Conservation (phyloP, 2,797 vertebrate species). For the Paguma larvata region DNA sequence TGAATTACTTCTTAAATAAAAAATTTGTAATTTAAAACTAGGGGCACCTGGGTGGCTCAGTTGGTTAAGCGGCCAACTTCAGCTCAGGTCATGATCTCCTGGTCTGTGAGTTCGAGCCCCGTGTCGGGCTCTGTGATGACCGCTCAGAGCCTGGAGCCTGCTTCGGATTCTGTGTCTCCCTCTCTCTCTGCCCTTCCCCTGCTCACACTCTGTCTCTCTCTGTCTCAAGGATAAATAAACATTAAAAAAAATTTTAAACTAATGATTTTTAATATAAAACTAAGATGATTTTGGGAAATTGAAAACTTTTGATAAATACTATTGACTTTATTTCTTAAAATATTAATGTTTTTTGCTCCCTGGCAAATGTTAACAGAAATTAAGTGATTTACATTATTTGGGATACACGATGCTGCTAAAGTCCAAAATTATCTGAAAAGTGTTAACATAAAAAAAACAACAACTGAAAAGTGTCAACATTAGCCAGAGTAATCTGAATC, state of each 20-base stretch:
- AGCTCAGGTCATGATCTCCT: too few relatives aligned
- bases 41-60: background rate
- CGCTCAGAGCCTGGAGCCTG: too few relatives aligned
- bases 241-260: too few relatives aligned
- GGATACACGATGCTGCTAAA: background rate
- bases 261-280: background rate
- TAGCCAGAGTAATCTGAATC: background rate
- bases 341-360: background rate
- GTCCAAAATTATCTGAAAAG: background rate
- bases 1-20: background rate
- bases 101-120: too few relatives aligned
- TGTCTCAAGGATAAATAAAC: too few relatives aligned
- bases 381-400: background rate
- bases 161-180: too few relatives aligned
- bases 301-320: background rate
- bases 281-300: background rate
- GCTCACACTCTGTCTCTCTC: too few relatives aligned
- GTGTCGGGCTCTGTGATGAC: too few relatives aligned
- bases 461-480: background rate
- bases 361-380: background rate
- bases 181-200: too few relatives aligned
- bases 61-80: too few relatives aligned
- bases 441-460: background rate
- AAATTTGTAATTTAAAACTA: background rate
- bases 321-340: constrained; percentile 25